Conservation (phyloP, 2,888 invertebrate species). For the Trissolcus japonicus region DNA sequence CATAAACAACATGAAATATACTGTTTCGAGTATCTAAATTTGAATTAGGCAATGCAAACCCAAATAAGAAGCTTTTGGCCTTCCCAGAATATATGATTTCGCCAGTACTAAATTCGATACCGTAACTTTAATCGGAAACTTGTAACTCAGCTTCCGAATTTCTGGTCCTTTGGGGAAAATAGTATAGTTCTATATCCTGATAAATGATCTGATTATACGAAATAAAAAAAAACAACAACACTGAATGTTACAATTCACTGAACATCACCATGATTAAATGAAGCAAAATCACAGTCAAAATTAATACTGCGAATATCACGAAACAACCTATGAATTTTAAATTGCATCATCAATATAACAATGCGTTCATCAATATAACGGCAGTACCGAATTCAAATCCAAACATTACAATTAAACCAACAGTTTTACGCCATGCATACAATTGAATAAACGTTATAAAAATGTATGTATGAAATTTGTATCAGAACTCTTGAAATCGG, state of each 20-base stretch:
- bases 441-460: constrained; percentile 8
- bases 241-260: too few species aligned
- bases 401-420: constrained; percentile 26
- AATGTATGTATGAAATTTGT: constrained; percentile 10
- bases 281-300: constrained; percentile 1
- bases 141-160: constrained; percentile 17
- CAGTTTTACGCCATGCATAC: constrained; percentile 24
- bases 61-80: constrained; percentile 19
- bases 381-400: constrained; percentile 5
- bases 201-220: constrained; percentile 5
- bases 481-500: constrained; percentile 2
- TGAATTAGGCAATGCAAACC: constrained; percentile 2
- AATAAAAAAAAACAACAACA: too few species aligned
- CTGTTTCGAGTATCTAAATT: too few species aligned
- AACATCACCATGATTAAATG: too few species aligned
- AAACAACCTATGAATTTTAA: not conserved
- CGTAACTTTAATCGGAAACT: constrained; percentile 23
- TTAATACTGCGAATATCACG: not conserved
- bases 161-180: constrained; percentile 16
- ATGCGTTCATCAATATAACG: too few species aligned
- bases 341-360: not conserved
- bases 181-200: constrained; percentile 10
- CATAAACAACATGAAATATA: too few species aligned
- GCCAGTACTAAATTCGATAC: constrained; percentile 11
- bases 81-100: constrained; percentile 16